Evolutionary conservation across 2,113 vertebrate species (phyloP).

Genomic region (Dipodomys spectabilis): DNA sequence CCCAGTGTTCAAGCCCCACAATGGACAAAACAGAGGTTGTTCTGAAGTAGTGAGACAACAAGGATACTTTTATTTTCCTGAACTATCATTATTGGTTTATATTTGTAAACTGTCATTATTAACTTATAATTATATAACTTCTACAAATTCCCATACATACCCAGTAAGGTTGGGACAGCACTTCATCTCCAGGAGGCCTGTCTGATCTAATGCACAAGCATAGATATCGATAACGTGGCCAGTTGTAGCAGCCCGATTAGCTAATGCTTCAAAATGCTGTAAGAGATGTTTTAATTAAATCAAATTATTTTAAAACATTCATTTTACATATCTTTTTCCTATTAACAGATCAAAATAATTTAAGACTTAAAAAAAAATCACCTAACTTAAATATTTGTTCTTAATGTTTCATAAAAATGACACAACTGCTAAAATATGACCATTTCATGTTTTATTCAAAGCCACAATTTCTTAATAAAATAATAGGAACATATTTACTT

Average conservation of each 20-base stretch:
- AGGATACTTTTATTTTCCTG: neutral
- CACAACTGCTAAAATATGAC: neutral
- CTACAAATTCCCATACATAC: slow-evolving; percentile 83
- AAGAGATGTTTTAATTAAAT: slow-evolving; percentile 75
- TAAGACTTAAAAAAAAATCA: slow-evolving; percentile 48
- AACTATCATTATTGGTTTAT: neutral
- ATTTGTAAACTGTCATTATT: neutral
- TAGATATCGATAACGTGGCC: slow-evolving; percentile 99
- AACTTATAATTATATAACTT: slow-evolving; percentile 5
- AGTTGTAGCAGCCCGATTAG: slow-evolving; percentile 93
- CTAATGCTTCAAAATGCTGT: slow-evolving; percentile 96
- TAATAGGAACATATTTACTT: neutral
- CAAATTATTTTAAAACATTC: neutral
- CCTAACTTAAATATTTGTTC: slow-evolving; percentile 38
- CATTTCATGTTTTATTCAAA: slow-evolving; percentile 60
- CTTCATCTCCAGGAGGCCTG: slow-evolving; percentile 98
- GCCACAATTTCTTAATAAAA: slow-evolving; percentile 22
- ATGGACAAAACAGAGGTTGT: neutral
- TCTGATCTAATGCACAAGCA: slow-evolving; percentile 97
- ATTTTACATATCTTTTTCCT: neutral
- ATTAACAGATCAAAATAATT: slow-evolving; percentile 39
- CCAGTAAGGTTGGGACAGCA: slow-evolving; percentile 97
- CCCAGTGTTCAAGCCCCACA: no score
- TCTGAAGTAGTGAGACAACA: neutral
- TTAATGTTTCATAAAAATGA: slow-evolving; percentile 47